These are phyloP conservation scores for Phataginus tricuspis DNA, from an alignment of 2,797 vertebrate species.

Conservation along the genomic window DNA sequence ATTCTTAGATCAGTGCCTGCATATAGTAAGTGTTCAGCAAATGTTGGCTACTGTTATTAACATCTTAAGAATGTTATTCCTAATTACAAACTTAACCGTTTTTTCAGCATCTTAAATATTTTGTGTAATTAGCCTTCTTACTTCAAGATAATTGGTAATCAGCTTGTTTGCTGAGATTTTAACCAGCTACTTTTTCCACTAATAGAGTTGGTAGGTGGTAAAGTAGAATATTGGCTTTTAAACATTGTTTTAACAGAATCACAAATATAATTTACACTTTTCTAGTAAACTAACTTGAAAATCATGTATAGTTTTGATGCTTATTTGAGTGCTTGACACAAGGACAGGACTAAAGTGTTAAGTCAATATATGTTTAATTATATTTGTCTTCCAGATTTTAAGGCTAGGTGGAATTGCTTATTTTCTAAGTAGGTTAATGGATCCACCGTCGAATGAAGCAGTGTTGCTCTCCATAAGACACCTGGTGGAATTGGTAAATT, in stretches of 20 bases:
- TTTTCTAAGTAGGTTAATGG: conserved; percentile 94
- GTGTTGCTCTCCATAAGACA: conserved; percentile 94
- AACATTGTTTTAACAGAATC: background rate
- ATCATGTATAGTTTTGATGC: background rate
- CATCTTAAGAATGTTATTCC: background rate
- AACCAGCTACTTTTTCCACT: conserved; percentile 24
- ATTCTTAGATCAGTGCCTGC: background rate
- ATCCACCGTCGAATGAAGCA: conserved; percentile 92
- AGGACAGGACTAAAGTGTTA: background rate
- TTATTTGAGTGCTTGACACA: background rate
- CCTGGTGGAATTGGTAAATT: conserved; percentile 93
- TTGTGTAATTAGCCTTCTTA: background rate
- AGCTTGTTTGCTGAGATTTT: conserved; percentile 2
- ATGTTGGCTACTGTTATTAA: background rate
- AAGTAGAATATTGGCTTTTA: background rate
- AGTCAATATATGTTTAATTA: background rate
- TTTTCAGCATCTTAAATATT: conserved; percentile 11
- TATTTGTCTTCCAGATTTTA: conserved; percentile 89
- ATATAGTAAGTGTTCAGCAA: background rate
- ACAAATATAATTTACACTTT: background rate
- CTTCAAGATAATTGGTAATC: background rate
- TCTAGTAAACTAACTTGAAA: background rate
- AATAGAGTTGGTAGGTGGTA: background rate
- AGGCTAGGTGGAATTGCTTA: conserved; percentile 93
- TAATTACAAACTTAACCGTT: background rate